Conservation (phyloP, 2,888 invertebrate genomes). For the Synanthedon myopaeformis region DNA sequence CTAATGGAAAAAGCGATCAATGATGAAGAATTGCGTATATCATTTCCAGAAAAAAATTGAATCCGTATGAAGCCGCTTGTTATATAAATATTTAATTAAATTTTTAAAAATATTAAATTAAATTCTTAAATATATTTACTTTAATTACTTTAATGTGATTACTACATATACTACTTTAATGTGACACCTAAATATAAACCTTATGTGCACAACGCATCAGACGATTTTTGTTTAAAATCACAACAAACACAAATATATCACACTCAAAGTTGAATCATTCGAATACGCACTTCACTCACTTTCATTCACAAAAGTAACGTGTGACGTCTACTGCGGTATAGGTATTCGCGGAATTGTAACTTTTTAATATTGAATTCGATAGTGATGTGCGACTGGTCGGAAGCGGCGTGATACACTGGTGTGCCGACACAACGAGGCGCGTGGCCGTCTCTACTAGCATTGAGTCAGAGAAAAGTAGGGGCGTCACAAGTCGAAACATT, state of each 20-base stretch:
- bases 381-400: conserved; percentile 49
- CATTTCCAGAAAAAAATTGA: too few species aligned
- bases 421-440: conserved; percentile 6
- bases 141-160: too few species aligned
- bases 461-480: conserved; percentile 59
- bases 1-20: too few species aligned
- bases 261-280: conserved; percentile 9
- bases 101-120: too few species aligned
- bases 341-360: conserved; percentile 7
- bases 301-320: conserved; percentile 46
- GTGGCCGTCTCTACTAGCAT: conserved; percentile 18
- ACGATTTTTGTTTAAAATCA: conserved; percentile 22
- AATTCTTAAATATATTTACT: too few species aligned
- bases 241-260: conserved; percentile 21
- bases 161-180: too few species aligned
- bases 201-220: not conserved
- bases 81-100: too few species aligned
- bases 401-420: conserved; percentile 51
- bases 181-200: not conserved
- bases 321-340: conserved; percentile 11
- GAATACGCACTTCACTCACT: conserved; percentile 14
- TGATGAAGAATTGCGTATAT: too few species aligned
- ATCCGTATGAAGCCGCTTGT: too few species aligned
- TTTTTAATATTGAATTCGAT: conserved; percentile 24
- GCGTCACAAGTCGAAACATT: conserved; percentile 44